These are phyloP conservation scores for Heteractis magnifica DNA, from an alignment of 92 coral and sea anemone genomes.

Conservation along the genomic window DNA sequence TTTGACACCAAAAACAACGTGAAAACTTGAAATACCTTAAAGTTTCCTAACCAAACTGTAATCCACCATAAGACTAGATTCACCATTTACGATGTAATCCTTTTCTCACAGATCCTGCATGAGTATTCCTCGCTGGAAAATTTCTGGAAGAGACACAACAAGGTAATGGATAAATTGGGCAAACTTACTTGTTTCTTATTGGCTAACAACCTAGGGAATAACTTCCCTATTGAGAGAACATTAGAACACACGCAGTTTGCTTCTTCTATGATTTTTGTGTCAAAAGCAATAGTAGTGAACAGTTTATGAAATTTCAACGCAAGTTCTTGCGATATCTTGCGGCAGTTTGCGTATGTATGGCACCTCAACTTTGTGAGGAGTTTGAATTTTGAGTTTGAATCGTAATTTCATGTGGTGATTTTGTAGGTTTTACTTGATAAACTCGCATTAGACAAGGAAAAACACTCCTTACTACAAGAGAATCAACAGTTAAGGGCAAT, in stretches of 20 bases:
- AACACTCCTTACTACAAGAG: constrained; percentile 89
- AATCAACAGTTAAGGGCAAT: constrained; percentile 97
- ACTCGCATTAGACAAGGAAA: constrained; percentile 92
- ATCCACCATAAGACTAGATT: not conserved
- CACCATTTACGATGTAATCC: not conserved
- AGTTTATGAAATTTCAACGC: no score
- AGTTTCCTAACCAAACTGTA: not conserved
- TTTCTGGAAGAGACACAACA: constrained; percentile 96
- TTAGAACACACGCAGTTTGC: not conserved
- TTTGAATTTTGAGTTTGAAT: no score
- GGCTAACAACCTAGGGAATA: no score
- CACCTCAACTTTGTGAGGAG: no score
- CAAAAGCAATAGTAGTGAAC: not conserved
- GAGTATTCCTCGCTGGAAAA: constrained; percentile 92
- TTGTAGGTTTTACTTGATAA: constrained; percentile 89
- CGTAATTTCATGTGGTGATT: not conserved
- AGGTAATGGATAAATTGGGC: constrained; percentile 40
- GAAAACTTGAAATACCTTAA: no score
- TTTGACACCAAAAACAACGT: no score
- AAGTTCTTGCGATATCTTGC: no score
- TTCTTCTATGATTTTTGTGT: not conserved
- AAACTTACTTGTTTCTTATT: no score
- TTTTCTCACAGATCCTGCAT: constrained; percentile 69
- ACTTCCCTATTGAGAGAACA: no score
- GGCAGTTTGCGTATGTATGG: no score